Conservation (phyloP, 2,888 invertebrate genomes). For the Alviniconcha strummeri region DNA sequence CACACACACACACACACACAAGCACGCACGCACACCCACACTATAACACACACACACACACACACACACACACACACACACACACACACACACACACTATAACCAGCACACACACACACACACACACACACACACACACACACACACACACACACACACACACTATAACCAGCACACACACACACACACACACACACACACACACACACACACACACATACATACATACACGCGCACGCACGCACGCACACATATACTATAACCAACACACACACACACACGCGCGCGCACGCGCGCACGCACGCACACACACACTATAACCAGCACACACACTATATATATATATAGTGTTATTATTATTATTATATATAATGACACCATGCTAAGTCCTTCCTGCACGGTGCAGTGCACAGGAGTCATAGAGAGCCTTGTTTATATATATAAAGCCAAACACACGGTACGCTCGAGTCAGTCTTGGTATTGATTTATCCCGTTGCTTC, state of each 20-base stretch:
- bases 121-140: slow-evolving; percentile 6
- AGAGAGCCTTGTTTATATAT: not conserved
- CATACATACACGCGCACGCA: slow-evolving; percentile 7
- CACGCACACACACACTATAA: not conserved
- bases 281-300: not conserved
- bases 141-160: slow-evolving; percentile 11
- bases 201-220: slow-evolving; percentile 1
- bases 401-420: not conserved
- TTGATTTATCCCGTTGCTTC: no score
- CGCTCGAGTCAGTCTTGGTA: no score
- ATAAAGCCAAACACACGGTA: not conserved
- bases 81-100: not conserved
- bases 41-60: not conserved
- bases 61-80: slow-evolving; percentile 5
- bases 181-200: not conserved
- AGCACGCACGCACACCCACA: not conserved
- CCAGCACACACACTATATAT: no score
- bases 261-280: slow-evolving; percentile 9
- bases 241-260: not conserved
- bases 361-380: no score
- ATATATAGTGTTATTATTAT: no score
- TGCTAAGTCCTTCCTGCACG: no score
- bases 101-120: not conserved
- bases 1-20: slow-evolving; percentile 9
- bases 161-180: not conserved